A percentile compares a stretch with the other conserved stretches of the same genome.
phyloP scores from a whole-genome alignment of 23 tunicate genomes.

The Botrylloides violaceus region DNA sequence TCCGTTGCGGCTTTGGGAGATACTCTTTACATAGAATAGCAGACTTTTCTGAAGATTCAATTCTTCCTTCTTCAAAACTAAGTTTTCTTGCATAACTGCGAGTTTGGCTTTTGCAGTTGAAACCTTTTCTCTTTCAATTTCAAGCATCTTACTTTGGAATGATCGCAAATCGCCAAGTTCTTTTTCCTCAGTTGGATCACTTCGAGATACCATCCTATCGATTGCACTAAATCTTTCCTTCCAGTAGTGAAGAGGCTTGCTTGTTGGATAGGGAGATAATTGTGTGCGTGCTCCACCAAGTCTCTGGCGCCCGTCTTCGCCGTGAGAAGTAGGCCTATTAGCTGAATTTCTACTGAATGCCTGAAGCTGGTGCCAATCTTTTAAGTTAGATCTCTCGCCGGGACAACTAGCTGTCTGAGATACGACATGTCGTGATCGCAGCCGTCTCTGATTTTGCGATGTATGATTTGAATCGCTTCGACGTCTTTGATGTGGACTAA shows the following conservation, averaged over 20 bases:
- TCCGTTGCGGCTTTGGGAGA: too few relatives aligned
- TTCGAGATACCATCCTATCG: neutral
- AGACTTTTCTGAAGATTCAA: neutral
- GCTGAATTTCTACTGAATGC: neutral
- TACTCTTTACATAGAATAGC: slow-evolving; percentile 8
- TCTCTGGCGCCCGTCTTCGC: neutral
- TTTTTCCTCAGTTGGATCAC: neutral
- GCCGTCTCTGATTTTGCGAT: neutral
- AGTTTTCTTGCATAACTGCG: slow-evolving; percentile 12
- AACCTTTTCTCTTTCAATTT: slow-evolving; percentile 17
- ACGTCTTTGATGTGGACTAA: neutral
- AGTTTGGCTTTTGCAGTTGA: slow-evolving; percentile 17
- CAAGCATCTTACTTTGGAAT: slow-evolving; percentile 5
- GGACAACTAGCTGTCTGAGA: neutral
- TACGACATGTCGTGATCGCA: neutral
- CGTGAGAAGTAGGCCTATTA: neutral
- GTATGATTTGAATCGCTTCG: neutral
- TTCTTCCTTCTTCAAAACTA: neutral
- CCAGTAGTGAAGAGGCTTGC: neutral
- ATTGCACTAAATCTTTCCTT: neutral
- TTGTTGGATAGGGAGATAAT: neutral
- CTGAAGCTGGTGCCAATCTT: too few relatives aligned
- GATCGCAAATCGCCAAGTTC: neutral
- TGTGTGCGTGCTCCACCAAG: neutral
- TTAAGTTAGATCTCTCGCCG: too few relatives aligned